phyloP scores from a whole-genome alignment of 2,888 invertebrate genomes.

The Callinectes sapidus region DNA sequence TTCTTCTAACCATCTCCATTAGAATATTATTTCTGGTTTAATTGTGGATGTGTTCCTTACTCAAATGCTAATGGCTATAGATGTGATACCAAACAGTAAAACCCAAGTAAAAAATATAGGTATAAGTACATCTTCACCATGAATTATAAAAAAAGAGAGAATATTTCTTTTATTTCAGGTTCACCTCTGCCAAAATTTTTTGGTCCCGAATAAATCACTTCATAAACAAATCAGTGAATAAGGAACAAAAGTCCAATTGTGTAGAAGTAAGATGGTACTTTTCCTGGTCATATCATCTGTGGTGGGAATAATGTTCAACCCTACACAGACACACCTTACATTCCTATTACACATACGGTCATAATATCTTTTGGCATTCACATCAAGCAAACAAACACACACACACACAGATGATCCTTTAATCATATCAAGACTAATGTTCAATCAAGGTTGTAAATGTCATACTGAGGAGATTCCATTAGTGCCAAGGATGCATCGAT shows the following conservation, averaged over 20 bases:
- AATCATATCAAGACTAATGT: too few species aligned
- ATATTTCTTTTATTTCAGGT: background rate
- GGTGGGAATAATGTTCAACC: background rate
- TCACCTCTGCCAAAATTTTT: too few species aligned
- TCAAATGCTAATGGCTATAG: background rate
- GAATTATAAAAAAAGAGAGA: background rate
- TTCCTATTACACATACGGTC: background rate
- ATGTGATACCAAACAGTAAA: background rate
- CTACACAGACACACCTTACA: background rate
- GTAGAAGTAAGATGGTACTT: background rate
- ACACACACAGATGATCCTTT: too few species aligned
- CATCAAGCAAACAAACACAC: too few species aligned
- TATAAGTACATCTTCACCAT: background rate
- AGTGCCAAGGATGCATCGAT: too few species aligned
- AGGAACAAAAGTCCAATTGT: background rate
- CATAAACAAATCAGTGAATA: too few species aligned
- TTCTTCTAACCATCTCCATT: background rate
- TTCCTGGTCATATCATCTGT: background rate
- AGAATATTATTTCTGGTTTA: background rate
- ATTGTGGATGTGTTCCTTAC: background rate
- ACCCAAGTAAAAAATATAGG: background rate
- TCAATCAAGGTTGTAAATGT: too few species aligned
- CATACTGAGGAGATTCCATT: too few species aligned
- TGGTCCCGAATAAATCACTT: too few species aligned
- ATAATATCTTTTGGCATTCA: background rate